These are phyloP conservation scores for Micromussa lordhowensis DNA, from an alignment of 92 coral and sea anemone genomes.

Conservation along the genomic window DNA sequence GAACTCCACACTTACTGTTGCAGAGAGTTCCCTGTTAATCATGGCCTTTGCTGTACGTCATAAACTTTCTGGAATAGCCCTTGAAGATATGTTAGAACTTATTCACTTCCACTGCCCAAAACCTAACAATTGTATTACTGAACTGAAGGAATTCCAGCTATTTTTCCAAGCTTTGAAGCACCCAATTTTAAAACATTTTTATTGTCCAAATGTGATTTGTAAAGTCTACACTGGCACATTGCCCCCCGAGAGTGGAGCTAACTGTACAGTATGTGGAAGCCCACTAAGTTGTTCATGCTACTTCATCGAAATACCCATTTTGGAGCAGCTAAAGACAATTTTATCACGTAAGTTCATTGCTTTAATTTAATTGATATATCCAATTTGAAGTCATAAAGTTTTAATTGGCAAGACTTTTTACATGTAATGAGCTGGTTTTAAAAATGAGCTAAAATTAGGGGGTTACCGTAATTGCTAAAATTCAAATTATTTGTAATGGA, in stretches of 20 bases:
- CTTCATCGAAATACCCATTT: constrained; percentile 49
- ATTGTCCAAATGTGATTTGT: constrained; percentile 37
- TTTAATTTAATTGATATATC: too few relatives aligned
- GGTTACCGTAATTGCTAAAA: too few relatives aligned
- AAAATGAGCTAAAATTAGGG: too few relatives aligned
- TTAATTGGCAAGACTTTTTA: too few relatives aligned
- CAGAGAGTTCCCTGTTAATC: constrained; percentile 43
- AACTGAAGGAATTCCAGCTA: too few relatives aligned
- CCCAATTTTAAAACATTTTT: too few relatives aligned
- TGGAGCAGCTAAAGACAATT: constrained; percentile 44
- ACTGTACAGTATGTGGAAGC: constrained; percentile 44
- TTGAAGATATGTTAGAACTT: constrained; percentile 44
- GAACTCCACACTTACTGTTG: constrained; percentile 17
- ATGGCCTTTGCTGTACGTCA: constrained; percentile 60
- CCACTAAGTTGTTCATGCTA: constrained; percentile 1
- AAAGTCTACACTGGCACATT: constrained; percentile 45
- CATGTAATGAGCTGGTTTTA: too few relatives aligned
- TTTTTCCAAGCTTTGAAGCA: too few relatives aligned
- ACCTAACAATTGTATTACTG: constrained; percentile 34
- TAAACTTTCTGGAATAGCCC: constrained; percentile 51
- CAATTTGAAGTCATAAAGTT: too few relatives aligned
- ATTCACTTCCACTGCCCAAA: constrained; percentile 39
- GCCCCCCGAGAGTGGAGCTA: constrained; percentile 22
- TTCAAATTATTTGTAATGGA: too few relatives aligned
- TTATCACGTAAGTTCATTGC: constrained; percentile 43